Base-by-base conservation (phyloP, 2,888 invertebrate species). In the Ecliptopera silaceata region DNA sequence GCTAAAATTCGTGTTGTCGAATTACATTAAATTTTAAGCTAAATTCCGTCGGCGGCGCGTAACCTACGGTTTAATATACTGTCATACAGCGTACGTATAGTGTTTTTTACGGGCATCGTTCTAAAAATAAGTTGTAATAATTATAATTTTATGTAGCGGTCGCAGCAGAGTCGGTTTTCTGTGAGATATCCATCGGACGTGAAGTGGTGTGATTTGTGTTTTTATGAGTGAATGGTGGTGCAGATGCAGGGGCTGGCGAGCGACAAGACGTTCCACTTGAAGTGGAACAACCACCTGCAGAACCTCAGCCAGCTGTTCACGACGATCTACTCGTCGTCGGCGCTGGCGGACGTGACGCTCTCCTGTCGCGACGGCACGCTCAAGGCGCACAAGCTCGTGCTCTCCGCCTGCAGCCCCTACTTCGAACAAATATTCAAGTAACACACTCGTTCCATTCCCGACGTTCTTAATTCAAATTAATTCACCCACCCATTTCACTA, bases 401-500 rank as follows among this genome's bases (percentile, higher is more conserved):
- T 96, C 62, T 95, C 95, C 42, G 95, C 95, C 49, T 95, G 94
- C 86, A 95, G 95, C 74, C 94, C 95, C 48, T 95, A 95, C 80
- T 95, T 96, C 83, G 94, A 95, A 77, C 93, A 94, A 68, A 93
- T 96, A 69, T 94, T 95, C 87, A 93, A 93, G 91, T 91, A 67
- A 83, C 82, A 15, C 78, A n/a, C n/a, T 32, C 1, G 3, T 38
- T 65, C 48, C 51, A n/a, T 18, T 22, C 38, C 29, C n/a, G 45
- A n/a, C 64, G 59, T 71, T 72, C 60, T 61, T 44, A 59, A 59
- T 42, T 65, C 53, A 64, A 65, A 61, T 50, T 45, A 4, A 29
- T 36, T 13, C 26, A 26, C 26, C 18, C 11, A 36, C 29, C 39
- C 45, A 47, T 55, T 60, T 54, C 36, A 55, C 56, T 60, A 65